Percentiles rank a stretch among this genome's conserved stretches.
phyloP scores from a whole-genome alignment of 2,797 vertebrate species.

The Diplodus puntazzo region DNA sequence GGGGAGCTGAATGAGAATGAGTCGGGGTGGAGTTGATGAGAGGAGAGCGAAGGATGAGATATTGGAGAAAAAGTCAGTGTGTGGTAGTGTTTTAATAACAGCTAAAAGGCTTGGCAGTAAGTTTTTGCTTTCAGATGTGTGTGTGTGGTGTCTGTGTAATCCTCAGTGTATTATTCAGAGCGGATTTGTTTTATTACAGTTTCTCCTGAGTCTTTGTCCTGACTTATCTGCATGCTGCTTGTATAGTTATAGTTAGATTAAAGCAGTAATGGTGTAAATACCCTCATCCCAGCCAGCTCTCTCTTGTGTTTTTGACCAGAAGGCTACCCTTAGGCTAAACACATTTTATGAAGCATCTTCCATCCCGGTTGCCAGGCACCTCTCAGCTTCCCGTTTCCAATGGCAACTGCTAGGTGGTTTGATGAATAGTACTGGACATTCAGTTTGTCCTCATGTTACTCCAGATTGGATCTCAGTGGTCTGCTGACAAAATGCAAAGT shows the following conservation, averaged over 20 bases:
- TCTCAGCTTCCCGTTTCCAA: slow-evolving; percentile 85
- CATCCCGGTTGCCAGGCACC: slow-evolving; percentile 82
- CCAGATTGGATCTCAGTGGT: slow-evolving; percentile 67
- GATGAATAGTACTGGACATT: slow-evolving; percentile 82
- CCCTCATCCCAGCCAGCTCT: slow-evolving; percentile 40
- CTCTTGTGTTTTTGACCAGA: slow-evolving; percentile 60
- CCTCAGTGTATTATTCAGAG: slow-evolving; percentile 17
- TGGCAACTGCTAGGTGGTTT: slow-evolving; percentile 84
- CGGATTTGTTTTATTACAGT: slow-evolving; percentile 46
- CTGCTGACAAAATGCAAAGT: slow-evolving; percentile 74
- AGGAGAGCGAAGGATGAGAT: slow-evolving; percentile 32
- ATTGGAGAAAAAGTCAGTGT: slow-evolving; percentile 36
- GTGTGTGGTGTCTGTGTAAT: slow-evolving; percentile 29
- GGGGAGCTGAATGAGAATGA: slow-evolving; percentile 46
- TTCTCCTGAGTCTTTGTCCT: slow-evolving; percentile 28
- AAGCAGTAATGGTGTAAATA: slow-evolving; percentile 43
- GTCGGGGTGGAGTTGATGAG: slow-evolving; percentile 49
- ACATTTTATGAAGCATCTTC: slow-evolving; percentile 80
- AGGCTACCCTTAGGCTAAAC: slow-evolving; percentile 70
- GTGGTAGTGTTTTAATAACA: slow-evolving; percentile 33
- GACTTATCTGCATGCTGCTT: slow-evolving; percentile 33
- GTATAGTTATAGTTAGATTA: slow-evolving; percentile 38
- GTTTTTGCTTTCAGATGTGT: slow-evolving; percentile 48
- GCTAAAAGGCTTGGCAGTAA: slow-evolving; percentile 43
- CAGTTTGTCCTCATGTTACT: slow-evolving; percentile 77